Evolutionary conservation across 2,113 vertebrate genomes (phyloP), one percentile per base, ranked within the genome.

Genomic region (Fulica atra): DNA sequence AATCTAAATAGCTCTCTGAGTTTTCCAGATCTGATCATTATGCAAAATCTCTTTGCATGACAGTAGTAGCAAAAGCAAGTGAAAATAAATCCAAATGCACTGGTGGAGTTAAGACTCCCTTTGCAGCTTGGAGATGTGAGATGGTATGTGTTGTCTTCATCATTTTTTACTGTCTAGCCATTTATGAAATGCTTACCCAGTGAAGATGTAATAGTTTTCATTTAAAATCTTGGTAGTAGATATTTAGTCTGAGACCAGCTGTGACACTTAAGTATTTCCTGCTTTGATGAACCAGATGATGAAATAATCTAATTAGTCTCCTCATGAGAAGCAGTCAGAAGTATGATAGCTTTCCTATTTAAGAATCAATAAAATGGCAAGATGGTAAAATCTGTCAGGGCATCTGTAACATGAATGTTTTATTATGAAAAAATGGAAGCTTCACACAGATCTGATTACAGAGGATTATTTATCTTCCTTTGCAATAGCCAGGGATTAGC

Each of bases 251-350:
- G 95, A 97, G 95, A 95, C 96, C 96, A 97, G 96, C 95, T 96
- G 97, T 97, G 95, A 96, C 95, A 96, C 96, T 96, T 96, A 81
- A 97, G 96, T 95, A 97, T 97, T 98, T 98, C 97, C 95, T 97
- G 95, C 92, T 97, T 96, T 96, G 96, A 97, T 97, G 95, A 97
- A 94, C 95, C 96, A 98, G 96, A 97, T 93, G 91, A 98, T 97
- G 91, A 95, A 96, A 97, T 97, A 97, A 98, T 97, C 89, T 95
- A 97, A 97, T 97, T 98, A 97, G 92, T 96, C 73, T 92, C 77
- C 86, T 93, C 81, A 94, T 93, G 95, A 97, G 96, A 88, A 97
- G 91, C 88, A 95, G 96, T 95, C 92, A 96, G 88, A 94, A 96
- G 73, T 96, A 93, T 78, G 93, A 95, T 87, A 92, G 86, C 54